Percentiles rank a stretch among this genome's conserved stretches.
Conservation (phyloP, 2,113 vertebrate species). For the Craseonycteris thonglongyai region DNA sequence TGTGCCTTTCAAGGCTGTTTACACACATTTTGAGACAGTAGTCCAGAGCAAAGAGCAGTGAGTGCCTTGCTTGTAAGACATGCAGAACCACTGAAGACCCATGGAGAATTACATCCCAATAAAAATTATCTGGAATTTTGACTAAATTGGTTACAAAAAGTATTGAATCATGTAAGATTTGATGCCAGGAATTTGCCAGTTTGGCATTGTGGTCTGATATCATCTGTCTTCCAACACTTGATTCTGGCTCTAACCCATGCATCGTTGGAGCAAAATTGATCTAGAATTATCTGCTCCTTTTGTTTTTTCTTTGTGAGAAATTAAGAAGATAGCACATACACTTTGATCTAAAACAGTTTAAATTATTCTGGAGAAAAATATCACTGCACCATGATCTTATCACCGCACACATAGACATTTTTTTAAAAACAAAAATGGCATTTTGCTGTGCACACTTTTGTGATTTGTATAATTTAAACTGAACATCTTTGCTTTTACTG, state of each 20-base stretch:
- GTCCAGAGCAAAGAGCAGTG: neutral
- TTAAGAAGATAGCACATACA: neutral
- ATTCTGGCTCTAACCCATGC: neutral
- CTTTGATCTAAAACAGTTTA: slow-evolving; percentile 24
- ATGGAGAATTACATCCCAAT: neutral
- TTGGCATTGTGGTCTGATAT: neutral
- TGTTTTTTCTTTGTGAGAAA: neutral
- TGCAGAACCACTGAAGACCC: neutral
- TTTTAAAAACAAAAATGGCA: neutral
- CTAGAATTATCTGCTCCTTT: neutral
- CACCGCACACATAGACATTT: neutral
- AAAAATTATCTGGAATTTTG: neutral
- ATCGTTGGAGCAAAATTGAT: neutral
- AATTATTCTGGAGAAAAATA: neutral
- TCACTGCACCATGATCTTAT: neutral
- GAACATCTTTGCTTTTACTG: neutral
- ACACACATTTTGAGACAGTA: neutral
- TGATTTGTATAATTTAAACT: neutral
- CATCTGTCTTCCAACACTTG: neutral
- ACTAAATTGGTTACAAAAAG: neutral
- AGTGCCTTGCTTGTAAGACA: neutral
- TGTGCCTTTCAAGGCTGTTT: neutral
- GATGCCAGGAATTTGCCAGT: neutral
- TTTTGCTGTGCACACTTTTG: neutral
- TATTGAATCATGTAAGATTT: neutral